phyloP scores from a whole-genome alignment of 2,797 vertebrate species.

The Menidia menidia region DNA sequence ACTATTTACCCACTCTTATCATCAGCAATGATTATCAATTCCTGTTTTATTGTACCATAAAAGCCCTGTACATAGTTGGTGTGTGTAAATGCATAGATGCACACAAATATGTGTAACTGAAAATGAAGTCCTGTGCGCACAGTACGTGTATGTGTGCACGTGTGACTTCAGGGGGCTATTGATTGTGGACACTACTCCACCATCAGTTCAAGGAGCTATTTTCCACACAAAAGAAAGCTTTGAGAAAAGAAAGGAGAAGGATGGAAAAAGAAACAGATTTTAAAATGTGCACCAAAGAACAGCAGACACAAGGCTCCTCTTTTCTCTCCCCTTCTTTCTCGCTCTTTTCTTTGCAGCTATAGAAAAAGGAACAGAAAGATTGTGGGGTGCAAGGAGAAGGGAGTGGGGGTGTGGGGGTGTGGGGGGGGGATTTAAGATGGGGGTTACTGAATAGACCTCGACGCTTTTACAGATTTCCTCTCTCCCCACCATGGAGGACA shows the following conservation, averaged over 20 bases:
- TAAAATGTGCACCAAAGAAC: constrained; percentile 79
- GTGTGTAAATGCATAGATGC: background rate
- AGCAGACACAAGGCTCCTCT: constrained; percentile 73
- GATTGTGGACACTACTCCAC: constrained; percentile 61
- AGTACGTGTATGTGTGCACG: constrained; percentile 18
- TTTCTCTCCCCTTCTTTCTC: constrained; percentile 71
- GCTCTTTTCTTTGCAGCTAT: constrained; percentile 74
- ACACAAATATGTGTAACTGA: constrained; percentile 1
- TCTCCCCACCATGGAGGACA: constrained; percentile 93
- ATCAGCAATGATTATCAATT: background rate
- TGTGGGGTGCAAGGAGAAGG: constrained; percentile 83
- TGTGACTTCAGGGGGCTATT: constrained; percentile 54
- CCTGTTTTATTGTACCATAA: background rate
- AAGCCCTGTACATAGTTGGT: background rate
- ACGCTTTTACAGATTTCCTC: constrained; percentile 89
- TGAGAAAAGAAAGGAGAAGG: constrained; percentile 72
- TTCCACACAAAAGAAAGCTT: constrained; percentile 81
- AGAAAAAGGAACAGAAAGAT: constrained; percentile 90
- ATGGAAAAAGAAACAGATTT: constrained; percentile 78
- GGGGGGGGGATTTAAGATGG: constrained; percentile 24
- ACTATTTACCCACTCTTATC: background rate
- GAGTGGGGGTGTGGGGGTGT: constrained; percentile 64
- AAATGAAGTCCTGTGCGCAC: constrained; percentile 7
- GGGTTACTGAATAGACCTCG: constrained; percentile 92
- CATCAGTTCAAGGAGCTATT: constrained; percentile 80